Conservation (phyloP, 1,140 invertebrate species). For the Drosophila persimilis region DNA sequence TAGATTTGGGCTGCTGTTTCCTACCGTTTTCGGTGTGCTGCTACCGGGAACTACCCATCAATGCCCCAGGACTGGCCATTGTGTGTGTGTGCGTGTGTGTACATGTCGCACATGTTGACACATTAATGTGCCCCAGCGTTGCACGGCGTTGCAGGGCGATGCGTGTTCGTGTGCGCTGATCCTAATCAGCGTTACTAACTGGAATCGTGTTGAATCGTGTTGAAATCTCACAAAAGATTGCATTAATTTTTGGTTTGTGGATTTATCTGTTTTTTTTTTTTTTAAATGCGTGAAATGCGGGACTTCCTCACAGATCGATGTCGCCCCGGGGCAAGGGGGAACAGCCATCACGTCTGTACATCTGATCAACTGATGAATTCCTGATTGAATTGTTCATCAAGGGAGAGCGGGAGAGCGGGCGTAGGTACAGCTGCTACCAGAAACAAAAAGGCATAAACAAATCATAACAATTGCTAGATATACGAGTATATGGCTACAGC, state of each 20-base stretch:
- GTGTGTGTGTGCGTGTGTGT: constrained; percentile 15
- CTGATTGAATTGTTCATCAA: constrained; percentile 37
- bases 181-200: constrained; percentile 78
- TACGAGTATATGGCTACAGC: not conserved
- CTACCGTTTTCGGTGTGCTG: not conserved
- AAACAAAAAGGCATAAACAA: constrained; percentile 57
- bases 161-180: constrained; percentile 57
- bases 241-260: constrained; percentile 56
- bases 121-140: constrained; percentile 59
- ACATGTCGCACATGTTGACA: constrained; percentile 74
- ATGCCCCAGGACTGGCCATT: constrained; percentile 36
- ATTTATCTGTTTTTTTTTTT: too few species aligned
- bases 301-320: constrained; percentile 45
- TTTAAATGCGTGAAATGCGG: constrained; percentile 49
- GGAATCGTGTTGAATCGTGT: constrained; percentile 60
- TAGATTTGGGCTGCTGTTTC: constrained; percentile 5
- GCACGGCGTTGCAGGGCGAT: not conserved
- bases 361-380: constrained; percentile 8
- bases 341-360: not conserved
- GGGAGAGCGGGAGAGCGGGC: constrained; percentile 24
- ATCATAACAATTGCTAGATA: constrained; percentile 61
- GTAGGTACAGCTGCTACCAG: constrained; percentile 61
- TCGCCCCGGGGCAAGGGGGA: not conserved
- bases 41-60: constrained; percentile 75
- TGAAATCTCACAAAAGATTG: constrained; percentile 52